phyloP scores from a whole-genome alignment of 2,797 vertebrate species.

The Bucorvus abyssinicus region DNA sequence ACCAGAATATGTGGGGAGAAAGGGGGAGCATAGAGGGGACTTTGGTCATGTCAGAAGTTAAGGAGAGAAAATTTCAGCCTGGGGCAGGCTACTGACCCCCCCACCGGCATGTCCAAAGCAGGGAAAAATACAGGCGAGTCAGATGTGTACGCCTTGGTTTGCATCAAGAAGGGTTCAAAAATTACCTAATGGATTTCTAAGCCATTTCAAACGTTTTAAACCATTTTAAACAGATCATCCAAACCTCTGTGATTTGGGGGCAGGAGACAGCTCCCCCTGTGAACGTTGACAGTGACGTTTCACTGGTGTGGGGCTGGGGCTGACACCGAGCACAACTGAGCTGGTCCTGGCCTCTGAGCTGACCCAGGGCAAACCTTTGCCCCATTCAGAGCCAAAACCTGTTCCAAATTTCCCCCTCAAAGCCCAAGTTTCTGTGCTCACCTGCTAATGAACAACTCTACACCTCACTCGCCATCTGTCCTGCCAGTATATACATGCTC shows the following conservation, averaged over 20 bases:
- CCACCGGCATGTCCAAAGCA: fast-evolving
- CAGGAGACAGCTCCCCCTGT: background rate
- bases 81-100: background rate
- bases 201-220: background rate
- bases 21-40: background rate
- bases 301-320: background rate
- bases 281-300: background rate
- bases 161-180: background rate
- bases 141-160: fast-evolving
- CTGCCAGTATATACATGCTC: fast-evolving
- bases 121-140: fast-evolving
- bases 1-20: background rate
- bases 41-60: background rate
- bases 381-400: background rate
- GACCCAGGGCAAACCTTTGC: background rate
- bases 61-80: background rate
- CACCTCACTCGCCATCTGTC: fast-evolving
- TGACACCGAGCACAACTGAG: fast-evolving
- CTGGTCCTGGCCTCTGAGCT: background rate
- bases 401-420: background rate
- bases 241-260: background rate
- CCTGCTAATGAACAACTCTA: background rate
- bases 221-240: background rate
- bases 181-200: background rate
- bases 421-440: background rate